Evolutionary conservation across 2,888 invertebrate species (phyloP).

Genomic region (Callyntrura sp.): DNA sequence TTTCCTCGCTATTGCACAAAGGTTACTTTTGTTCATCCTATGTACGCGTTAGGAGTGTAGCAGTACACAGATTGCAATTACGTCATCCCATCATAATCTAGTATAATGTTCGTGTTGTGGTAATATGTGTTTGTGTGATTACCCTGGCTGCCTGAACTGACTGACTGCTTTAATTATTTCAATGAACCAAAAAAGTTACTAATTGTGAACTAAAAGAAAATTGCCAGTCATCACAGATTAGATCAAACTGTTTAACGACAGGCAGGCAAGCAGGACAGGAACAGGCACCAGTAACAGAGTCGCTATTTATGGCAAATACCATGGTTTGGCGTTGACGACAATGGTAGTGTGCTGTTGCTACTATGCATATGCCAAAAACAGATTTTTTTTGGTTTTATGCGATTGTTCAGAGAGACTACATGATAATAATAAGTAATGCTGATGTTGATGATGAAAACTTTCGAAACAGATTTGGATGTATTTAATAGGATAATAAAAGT

Average conservation of each 20-base stretch:
- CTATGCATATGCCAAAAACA: constrained; percentile 55
- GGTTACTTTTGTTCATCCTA: constrained; percentile 45
- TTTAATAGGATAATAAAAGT: constrained; percentile 78
- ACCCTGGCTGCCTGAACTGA: too few relatives aligned
- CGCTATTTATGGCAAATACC: too few relatives aligned
- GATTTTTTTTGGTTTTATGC: constrained; percentile 67
- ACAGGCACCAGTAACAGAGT: constrained; percentile 52
- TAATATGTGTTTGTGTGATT: constrained; percentile 57
- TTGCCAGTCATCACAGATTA: constrained; percentile 72
- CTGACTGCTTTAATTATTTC: constrained; percentile 76
- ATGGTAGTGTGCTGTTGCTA: constrained; percentile 3
- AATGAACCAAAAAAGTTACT: constrained; percentile 73
- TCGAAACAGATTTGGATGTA: constrained; percentile 73
- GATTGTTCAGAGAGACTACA: constrained; percentile 35
- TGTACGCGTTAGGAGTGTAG: not conserved
- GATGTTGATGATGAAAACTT: constrained; percentile 57
- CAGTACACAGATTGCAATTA: constrained; percentile 75
- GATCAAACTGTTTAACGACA: constrained; percentile 57
- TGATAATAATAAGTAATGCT: constrained; percentile 34
- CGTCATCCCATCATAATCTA: constrained; percentile 46
- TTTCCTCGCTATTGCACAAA: too few relatives aligned
- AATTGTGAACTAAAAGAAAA: constrained; percentile 74
- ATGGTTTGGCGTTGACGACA: too few relatives aligned
- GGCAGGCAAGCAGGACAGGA: constrained; percentile 31
- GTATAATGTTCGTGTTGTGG: too few relatives aligned